Conservation (phyloP, 2,888 invertebrate genomes). For the Amblyjoppa fuscipennis region DNA sequence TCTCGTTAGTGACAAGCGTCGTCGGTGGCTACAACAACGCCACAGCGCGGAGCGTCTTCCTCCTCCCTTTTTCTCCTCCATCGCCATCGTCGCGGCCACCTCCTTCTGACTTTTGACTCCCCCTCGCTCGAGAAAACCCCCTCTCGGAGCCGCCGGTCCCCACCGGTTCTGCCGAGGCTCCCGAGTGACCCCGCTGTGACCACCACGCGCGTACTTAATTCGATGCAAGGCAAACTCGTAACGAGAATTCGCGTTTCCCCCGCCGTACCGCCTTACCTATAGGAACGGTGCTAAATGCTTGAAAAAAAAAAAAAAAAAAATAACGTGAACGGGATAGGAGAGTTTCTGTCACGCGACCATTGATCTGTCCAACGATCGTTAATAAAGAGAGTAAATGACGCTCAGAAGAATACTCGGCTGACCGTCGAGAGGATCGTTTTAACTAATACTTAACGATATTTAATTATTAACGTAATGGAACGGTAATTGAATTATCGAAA, state of each 20-base stretch:
- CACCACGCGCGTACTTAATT: conserved; percentile 47
- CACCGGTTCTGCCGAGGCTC: conserved; percentile 46
- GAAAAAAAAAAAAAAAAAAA: neutral
- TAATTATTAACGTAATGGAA: conserved; percentile 21
- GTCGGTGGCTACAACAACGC: conserved; percentile 38
- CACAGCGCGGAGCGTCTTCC: conserved; percentile 52
- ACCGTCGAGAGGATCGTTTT: conserved; percentile 3
- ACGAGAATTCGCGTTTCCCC: conserved; percentile 55
- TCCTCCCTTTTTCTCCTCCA: conserved; percentile 55
- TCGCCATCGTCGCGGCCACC: conserved; percentile 51
- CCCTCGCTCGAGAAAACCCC: conserved; percentile 64
- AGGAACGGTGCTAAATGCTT: too few relatives aligned
- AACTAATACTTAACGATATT: conserved; percentile 1
- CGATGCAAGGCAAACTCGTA: conserved; percentile 56
- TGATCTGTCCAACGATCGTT: neutral
- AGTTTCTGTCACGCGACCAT: neutral
- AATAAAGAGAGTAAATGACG: neutral
- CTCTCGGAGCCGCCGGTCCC: conserved; percentile 32
- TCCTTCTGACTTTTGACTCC: conserved; percentile 61
- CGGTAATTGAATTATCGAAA: conserved; percentile 35
- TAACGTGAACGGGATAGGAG: neutral
- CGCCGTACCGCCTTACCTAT: neutral
- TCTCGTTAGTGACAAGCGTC: conserved; percentile 30
- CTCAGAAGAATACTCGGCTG: neutral
- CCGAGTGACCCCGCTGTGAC: conserved; percentile 38